These are phyloP conservation scores for Cybosia mesomella DNA, from an alignment of 2,888 invertebrate genomes.

Conservation along the genomic window DNA sequence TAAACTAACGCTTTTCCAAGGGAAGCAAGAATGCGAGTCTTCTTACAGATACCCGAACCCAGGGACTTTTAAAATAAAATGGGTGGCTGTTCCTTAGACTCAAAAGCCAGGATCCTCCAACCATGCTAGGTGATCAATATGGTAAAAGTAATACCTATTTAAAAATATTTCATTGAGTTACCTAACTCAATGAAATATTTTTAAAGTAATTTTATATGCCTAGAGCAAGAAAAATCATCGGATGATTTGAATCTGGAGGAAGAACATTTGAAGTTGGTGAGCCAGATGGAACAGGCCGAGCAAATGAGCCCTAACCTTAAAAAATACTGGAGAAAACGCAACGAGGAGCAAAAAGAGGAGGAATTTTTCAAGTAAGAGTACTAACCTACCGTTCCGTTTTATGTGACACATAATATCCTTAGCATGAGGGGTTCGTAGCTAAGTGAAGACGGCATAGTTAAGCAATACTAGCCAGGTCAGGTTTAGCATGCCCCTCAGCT, in stretches of 20 bases:
- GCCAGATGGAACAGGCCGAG: constrained; percentile 59
- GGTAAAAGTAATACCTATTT: too few relatives aligned
- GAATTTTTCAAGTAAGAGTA: constrained; percentile 69
- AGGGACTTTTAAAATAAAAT: too few relatives aligned
- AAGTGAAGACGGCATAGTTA: too few relatives aligned
- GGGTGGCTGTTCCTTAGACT: background rate
- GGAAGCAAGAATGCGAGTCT: background rate
- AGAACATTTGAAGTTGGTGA: constrained; percentile 52
- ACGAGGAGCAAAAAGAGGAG: constrained; percentile 74
- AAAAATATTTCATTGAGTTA: too few relatives aligned
- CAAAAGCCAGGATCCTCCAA: too few relatives aligned
- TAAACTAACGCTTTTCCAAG: background rate
- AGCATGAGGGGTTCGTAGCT: too few relatives aligned
- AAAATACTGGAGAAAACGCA: constrained; percentile 75
- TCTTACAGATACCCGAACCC: too few relatives aligned
- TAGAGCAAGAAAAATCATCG: background rate
- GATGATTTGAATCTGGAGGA: constrained; percentile 45
- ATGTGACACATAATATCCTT: too few relatives aligned
- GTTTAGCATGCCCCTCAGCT: too few relatives aligned
- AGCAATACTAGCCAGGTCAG: too few relatives aligned
- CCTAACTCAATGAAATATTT: background rate
- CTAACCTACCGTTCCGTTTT: background rate
- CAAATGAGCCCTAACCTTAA: constrained; percentile 63
- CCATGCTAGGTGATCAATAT: too few relatives aligned
- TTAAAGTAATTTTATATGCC: background rate